phyloP scores from a whole-genome alignment of 1,140 invertebrate genomes.

The Caenorhabditis brenneri region DNA sequence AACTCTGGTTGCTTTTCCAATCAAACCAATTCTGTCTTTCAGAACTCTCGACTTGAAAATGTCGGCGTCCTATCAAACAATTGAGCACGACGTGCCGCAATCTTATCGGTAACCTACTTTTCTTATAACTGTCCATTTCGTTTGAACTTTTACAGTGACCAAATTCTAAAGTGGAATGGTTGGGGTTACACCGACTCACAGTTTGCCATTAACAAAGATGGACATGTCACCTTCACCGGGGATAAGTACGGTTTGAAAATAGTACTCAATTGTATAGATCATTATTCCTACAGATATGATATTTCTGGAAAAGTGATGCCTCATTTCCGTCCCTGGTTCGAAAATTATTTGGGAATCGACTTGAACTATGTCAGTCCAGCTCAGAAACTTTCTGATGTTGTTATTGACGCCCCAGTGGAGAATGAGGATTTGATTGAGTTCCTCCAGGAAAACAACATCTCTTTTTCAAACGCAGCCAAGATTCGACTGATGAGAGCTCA shows the following conservation, averaged over 20 bases:
- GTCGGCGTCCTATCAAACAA: constrained; percentile 34
- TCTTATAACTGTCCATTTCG: not conserved
- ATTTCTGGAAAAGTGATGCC: constrained; percentile 79
- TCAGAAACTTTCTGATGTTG: constrained; percentile 64
- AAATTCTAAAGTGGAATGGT: constrained; percentile 89
- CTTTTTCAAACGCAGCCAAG: constrained; percentile 80
- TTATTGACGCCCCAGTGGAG: constrained; percentile 28
- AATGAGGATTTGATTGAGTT: constrained; percentile 76
- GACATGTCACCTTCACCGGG: constrained; percentile 79
- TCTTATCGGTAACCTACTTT: constrained; percentile 16
- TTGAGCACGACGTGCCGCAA: constrained; percentile 30
- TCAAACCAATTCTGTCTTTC: not conserved
- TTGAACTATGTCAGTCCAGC: constrained; percentile 72
- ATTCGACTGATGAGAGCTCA: constrained; percentile 89
- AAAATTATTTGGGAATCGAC: constrained; percentile 78
- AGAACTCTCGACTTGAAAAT: constrained; percentile 1
- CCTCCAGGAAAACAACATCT: constrained; percentile 76
- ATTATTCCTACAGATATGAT: constrained; percentile 47
- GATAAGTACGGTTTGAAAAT: constrained; percentile 75
- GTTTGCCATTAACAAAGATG: constrained; percentile 77
- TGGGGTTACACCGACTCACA: constrained; percentile 95
- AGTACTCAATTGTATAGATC: not conserved
- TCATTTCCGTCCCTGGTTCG: constrained; percentile 82
- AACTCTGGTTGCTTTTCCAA: not conserved
- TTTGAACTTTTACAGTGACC: constrained; percentile 61